Conservation (phyloP, 37 sponge, comb jelly and placozoan species). For the Spongia lamella region DNA sequence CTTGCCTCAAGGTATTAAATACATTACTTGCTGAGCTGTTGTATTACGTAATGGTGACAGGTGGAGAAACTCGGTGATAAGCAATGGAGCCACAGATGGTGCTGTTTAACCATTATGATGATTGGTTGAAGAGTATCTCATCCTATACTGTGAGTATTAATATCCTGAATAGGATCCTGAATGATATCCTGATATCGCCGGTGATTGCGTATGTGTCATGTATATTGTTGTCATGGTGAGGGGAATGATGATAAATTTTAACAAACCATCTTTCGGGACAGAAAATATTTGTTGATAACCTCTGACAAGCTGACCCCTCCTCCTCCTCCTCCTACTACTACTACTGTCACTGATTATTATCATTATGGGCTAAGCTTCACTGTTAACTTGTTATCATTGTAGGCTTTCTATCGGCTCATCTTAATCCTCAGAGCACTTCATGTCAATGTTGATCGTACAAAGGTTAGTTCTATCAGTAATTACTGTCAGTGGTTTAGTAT, state of each 20-base stretch:
- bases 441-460: slow-evolving; percentile 96
- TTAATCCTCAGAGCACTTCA: slow-evolving; percentile 97
- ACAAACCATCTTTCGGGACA: slow-evolving; percentile 42
- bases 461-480: too few species aligned
- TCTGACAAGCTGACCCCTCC: slow-evolving; percentile 49
- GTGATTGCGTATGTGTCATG: not conserved
- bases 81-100: slow-evolving; percentile 99
- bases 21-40: not conserved
- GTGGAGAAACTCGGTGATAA: slow-evolving; percentile 98
- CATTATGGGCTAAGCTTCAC: too few species aligned
- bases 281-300: slow-evolving; percentile 26
- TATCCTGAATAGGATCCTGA: not conserved
- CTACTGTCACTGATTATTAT: too few species aligned
- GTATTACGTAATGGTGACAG: slow-evolving; percentile 8
- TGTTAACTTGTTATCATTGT: not conserved
- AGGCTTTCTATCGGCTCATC: slow-evolving; percentile 96
- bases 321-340: too few species aligned
- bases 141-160: slow-evolving; percentile 90
- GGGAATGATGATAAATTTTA: slow-evolving; percentile 27
- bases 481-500: too few species aligned
- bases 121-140: slow-evolving; percentile 99
- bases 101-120: slow-evolving; percentile 97
- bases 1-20: slow-evolving; percentile 85
- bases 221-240: not conserved
- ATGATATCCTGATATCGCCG: too few species aligned